Percentiles rank a stretch among this genome's conserved stretches.
These are phyloP conservation scores for Pachyramphus minor DNA, from an alignment of 2,113 vertebrate genomes.

Conservation along the genomic window DNA sequence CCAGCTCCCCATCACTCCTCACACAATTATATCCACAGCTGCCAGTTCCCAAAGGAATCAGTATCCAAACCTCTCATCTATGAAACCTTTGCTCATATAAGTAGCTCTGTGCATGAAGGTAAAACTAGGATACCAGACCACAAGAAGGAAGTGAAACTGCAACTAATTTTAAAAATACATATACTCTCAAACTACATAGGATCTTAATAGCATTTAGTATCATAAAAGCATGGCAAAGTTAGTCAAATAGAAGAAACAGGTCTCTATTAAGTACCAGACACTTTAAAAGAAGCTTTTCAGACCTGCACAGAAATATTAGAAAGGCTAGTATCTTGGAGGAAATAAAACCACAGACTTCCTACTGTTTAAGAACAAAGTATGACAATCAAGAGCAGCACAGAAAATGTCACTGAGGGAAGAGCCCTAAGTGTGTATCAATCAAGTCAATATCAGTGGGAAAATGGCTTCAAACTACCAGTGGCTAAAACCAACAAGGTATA, in stretches of 20 bases:
- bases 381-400: constrained; percentile 34
- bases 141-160: not conserved
- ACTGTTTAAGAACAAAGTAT: constrained; percentile 54
- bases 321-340: constrained; percentile 18
- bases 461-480: constrained; percentile 28
- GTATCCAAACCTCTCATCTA: not conserved
- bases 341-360: constrained; percentile 44
- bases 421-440: constrained; percentile 49
- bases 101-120: not conserved
- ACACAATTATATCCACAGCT: not conserved
- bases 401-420: constrained; percentile 60
- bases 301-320: not conserved
- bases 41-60: not conserved
- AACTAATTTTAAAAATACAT: not conserved
- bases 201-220: not conserved
- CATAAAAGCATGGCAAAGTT: constrained; percentile 20
- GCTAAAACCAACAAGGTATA: constrained; percentile 36
- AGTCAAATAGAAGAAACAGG: constrained; percentile 22
- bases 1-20: not conserved
- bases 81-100: not conserved
- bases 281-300: not conserved
- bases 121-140: not conserved
- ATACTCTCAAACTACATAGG: not conserved
- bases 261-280: constrained; percentile 39
- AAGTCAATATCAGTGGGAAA: constrained; percentile 42